Evolutionary conservation across 2,797 vertebrate species (phyloP).

Genomic region (Cottoperca gobio): DNA sequence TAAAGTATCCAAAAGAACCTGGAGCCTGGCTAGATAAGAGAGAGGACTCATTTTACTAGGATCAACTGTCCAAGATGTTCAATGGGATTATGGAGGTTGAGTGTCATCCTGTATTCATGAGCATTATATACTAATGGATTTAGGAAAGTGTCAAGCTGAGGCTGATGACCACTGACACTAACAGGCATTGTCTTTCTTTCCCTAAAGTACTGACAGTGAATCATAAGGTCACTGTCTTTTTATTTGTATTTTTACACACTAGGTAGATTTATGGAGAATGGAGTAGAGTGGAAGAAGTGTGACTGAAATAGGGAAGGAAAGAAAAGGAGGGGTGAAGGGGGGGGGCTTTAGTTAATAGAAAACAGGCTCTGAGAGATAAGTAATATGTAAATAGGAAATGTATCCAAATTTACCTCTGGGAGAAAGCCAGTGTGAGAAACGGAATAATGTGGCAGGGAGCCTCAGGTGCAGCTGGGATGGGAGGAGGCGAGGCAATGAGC

Average conservation of each 20-base stretch:
- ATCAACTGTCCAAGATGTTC: not conserved
- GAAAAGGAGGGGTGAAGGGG: not conserved
- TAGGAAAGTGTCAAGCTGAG: conserved; percentile 1
- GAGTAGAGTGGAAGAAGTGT: conserved; percentile 23
- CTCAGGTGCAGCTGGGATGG: conserved; percentile 89
- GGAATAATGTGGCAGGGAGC: conserved; percentile 76
- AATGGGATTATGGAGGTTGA: conserved; percentile 59
- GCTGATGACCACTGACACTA: not conserved
- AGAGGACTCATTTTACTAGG: conserved; percentile 12
- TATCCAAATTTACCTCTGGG: conserved; percentile 87
- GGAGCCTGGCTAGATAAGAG: conserved; percentile 1
- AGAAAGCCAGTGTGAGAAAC: conserved; percentile 67
- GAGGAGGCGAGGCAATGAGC: conserved; percentile 71
- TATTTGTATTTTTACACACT: not conserved
- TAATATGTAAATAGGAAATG: conserved; percentile 82
- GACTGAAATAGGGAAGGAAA: conserved; percentile 5
- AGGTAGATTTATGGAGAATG: conserved; percentile 24
- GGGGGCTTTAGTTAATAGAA: conserved; percentile 60
- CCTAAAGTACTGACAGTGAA: not conserved
- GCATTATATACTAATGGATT: not conserved
- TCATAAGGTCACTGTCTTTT: too few relatives aligned
- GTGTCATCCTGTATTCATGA: conserved; percentile 23
- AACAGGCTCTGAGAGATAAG: conserved; percentile 67
- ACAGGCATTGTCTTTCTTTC: not conserved
- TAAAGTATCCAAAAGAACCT: conserved; percentile 35